These are phyloP conservation scores for Pseudoips prasinana DNA, from an alignment of 2,888 invertebrate species.

Conservation along the genomic window DNA sequence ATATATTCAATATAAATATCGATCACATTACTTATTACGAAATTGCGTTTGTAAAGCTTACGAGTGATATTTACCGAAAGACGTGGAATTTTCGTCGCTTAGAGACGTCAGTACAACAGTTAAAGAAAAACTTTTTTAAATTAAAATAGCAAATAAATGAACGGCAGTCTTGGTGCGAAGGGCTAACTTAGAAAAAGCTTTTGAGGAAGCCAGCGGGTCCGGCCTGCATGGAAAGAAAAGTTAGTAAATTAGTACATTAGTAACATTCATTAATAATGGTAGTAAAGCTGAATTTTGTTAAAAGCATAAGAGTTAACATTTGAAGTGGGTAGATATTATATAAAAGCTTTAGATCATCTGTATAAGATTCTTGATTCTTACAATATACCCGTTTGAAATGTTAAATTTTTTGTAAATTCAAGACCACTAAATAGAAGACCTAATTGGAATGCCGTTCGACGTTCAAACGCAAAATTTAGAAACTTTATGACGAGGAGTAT, in stretches of 20 bases:
- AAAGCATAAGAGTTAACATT: no score
- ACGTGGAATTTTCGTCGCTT: slow-evolving; percentile 64
- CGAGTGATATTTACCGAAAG: slow-evolving; percentile 51
- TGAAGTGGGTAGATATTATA: no score
- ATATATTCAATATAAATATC: slow-evolving; percentile 58
- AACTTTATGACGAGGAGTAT: no score
- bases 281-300: no score
- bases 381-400: no score
- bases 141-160: slow-evolving; percentile 71
- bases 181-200: slow-evolving; percentile 93
- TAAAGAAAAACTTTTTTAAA: slow-evolving; percentile 55
- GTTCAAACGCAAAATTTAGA: no score
- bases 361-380: no score
- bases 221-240: slow-evolving; percentile 84
- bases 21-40: slow-evolving; percentile 54
- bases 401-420: no score
- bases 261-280: no score
- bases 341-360: no score
- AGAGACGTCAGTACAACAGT: slow-evolving; percentile 57
- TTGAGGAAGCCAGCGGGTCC: slow-evolving; percentile 97
- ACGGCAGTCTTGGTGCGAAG: slow-evolving; percentile 80
- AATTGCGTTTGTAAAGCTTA: slow-evolving; percentile 64
- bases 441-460: no score
- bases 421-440: no score
- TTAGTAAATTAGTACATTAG: slow-evolving; percentile 41